Base-by-base conservation (phyloP, 2,797 vertebrate genomes). In the Pitangus sulphuratus region DNA sequence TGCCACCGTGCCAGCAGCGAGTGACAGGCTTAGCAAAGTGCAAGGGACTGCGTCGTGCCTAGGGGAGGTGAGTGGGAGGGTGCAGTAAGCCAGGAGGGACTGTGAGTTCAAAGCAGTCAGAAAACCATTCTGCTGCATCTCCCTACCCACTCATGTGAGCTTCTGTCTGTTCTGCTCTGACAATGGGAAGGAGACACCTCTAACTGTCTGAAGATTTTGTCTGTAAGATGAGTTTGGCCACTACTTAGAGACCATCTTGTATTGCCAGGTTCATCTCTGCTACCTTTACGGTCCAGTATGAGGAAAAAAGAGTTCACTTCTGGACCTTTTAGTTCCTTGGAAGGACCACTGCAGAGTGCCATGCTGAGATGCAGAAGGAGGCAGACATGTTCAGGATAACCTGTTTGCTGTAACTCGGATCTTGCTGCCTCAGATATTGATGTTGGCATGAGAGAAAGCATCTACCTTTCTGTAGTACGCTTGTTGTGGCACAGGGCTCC, bases 61-160 rank as follows among this genome's bases (percentile, higher is more conserved):
- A 35, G n/a, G 40, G 42, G 77, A 47, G 24, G n/a, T 28, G 47
- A 31, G 37, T 9, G 22, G 25, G 74, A 74, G 22, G 15, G 15
- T 28, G 28, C 19, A n/a, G 30, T 31, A 64, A 75, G 16, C 24
- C 78, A 87, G 62, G 30, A 83, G 47, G 53, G 48, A 39, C 60
- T 1, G 0, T 6, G 39, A 64, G 15, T 66, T 42, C n/a, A 15
- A 12, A 78, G 35, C 44, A 33, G 19, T 33, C 72, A 61, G 45
- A 48, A 42, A 39, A 42, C 17, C 1, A 0, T 62, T 82, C 44
- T 82, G 26, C 66, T 40, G 9, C 42, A 9, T 39, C 85, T 76
- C 35, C 16, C 33, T 69, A 8, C 31, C 9, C 0, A 0, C 15
- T 82, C 21, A 2, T 15, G 3, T 8, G 25, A 78, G 25, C n/a